Base-by-base conservation (phyloP, 1,140 invertebrate genomes). In the Drosophila nasuta region DNA sequence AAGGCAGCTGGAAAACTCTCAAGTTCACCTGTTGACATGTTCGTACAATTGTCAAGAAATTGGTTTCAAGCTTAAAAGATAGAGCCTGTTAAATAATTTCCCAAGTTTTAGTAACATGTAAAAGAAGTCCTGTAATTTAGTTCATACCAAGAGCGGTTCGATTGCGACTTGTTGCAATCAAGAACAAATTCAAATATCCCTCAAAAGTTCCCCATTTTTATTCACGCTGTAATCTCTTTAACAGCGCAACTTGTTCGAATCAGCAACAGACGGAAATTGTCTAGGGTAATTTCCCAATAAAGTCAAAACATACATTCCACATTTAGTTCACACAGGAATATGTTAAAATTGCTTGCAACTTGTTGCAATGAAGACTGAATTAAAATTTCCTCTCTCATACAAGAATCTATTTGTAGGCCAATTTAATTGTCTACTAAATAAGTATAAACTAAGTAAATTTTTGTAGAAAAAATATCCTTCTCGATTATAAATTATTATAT, bases 1-100 rank as follows among this genome's bases (percentile, higher is more conserved):
- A 11, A 3, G 4, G 11, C 20, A 51, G 28, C 5, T 51, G n/a
- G 0, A 1, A 13, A 7, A 15, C 3, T n/a, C 5, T 13, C 13
- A 17, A 13, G 28, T 54, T 54, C 28, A 35, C 51, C 51, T 54
- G 51, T 54, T 54, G 51, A 54, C 28, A 54, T 35, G 51, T 54
- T 54, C 30, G 51, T 15, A 3, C 30, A 35, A 54, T 5, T 35
- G 5, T 11, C 5, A 2, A 8, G 6, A 7, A 6, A 51, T 33
- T 52, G 25, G 6, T 7, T 33, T 54, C 6, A 13, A 15, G 15
- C n/a, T 1, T 8, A 54, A 54, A n/a, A 54, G 13, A 13, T 54
- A 33, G 51, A 13, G 2, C 5, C 5, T 54, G n/a, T 0, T 11
- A 15, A 6, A 43, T 8, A 10, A 38, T 0, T 43, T 13, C 41